These are phyloP conservation scores for Lomographa bimaculata DNA, from an alignment of 2,888 invertebrate species.

Conservation along the genomic window DNA sequence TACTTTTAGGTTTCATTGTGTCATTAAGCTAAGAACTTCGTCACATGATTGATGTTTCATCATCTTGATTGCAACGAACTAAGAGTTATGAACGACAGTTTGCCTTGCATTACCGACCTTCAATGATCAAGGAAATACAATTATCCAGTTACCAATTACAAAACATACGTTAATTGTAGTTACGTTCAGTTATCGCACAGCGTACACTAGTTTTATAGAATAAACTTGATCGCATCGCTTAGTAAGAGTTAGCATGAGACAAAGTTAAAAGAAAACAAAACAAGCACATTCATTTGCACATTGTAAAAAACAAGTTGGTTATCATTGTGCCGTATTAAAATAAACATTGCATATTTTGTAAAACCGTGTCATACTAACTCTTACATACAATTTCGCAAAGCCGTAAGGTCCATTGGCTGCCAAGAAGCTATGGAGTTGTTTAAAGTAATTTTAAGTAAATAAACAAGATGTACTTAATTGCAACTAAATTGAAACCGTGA, in stretches of 20 bases:
- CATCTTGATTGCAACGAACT: conserved; percentile 45
- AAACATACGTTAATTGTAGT: conserved; percentile 59
- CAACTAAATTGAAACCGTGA: conserved; percentile 48
- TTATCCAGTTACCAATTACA: conserved; percentile 64
- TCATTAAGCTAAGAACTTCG: conserved; percentile 19
- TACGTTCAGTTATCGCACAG: conserved; percentile 66
- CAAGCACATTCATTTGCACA: too few relatives aligned
- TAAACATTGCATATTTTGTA: too few relatives aligned
- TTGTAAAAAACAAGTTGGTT: neutral
- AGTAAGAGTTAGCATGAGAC: conserved; percentile 31
- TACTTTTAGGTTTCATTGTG: conserved; percentile 19
- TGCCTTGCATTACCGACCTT: conserved; percentile 69
- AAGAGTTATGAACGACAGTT: conserved; percentile 68
- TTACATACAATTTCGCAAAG: conserved; percentile 55
- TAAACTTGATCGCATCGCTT: conserved; percentile 60
- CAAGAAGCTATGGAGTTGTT: conserved; percentile 29
- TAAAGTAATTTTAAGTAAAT: conserved; percentile 31
- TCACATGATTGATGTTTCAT: conserved; percentile 42
- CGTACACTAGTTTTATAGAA: conserved; percentile 40
- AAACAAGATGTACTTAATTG: conserved; percentile 45
- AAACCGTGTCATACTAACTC: conserved; percentile 8
- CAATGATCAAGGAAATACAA: conserved; percentile 76
- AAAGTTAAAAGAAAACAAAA: too few relatives aligned
- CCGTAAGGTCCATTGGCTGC: conserved; percentile 37
- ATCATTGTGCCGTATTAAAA: too few relatives aligned